A percentile compares a stretch with the other conserved stretches of the same genome.
These are phyloP conservation scores for Tachyglossus aculeatus DNA, from an alignment of 2,797 vertebrate genomes.

Conservation along the genomic window DNA sequence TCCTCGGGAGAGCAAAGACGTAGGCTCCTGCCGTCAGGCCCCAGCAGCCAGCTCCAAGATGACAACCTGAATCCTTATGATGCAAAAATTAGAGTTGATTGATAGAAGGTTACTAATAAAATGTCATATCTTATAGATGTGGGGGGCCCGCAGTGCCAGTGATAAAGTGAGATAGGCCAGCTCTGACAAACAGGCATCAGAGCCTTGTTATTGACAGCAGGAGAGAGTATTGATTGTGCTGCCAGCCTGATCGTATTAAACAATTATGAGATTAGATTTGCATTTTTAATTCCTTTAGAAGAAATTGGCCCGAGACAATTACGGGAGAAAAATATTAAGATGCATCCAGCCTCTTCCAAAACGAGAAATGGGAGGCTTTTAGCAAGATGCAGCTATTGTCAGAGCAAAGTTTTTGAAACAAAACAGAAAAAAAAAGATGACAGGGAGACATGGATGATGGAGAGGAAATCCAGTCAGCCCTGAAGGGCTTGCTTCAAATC, in stretches of 20 bases:
- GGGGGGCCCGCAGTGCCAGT: slow-evolving; percentile 73
- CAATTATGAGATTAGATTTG: slow-evolving; percentile 90
- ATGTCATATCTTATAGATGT: slow-evolving; percentile 71
- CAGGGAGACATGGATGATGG: slow-evolving; percentile 51
- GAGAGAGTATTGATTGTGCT: slow-evolving; percentile 86
- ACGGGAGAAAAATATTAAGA: slow-evolving; percentile 67
- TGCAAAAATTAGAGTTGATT: slow-evolving; percentile 67
- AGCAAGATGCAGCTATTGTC: slow-evolving; percentile 61
- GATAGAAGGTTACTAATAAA: slow-evolving; percentile 72
- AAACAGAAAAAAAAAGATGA: slow-evolving; percentile 24
- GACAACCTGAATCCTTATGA: slow-evolving; percentile 60
- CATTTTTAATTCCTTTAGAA: slow-evolving; percentile 95
- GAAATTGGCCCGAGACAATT: slow-evolving; percentile 75
- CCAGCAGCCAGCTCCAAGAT: slow-evolving; percentile 50
- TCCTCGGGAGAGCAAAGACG: slow-evolving; percentile 29
- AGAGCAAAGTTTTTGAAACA: slow-evolving; percentile 61
- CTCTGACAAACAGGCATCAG: slow-evolving; percentile 72
- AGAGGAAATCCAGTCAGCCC: slow-evolving; percentile 22
- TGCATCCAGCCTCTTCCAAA: slow-evolving; percentile 69
- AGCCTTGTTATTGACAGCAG: slow-evolving; percentile 74
- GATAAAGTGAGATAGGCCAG: slow-evolving; percentile 83
- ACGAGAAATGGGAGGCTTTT: slow-evolving; percentile 64
- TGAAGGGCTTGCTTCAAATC: slow-evolving; percentile 29
- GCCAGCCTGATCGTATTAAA: slow-evolving; percentile 91
- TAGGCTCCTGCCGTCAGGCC: slow-evolving; percentile 33